These are phyloP conservation scores for Meta bourneti DNA, from an alignment of 2,888 invertebrate genomes.

Conservation along the genomic window DNA sequence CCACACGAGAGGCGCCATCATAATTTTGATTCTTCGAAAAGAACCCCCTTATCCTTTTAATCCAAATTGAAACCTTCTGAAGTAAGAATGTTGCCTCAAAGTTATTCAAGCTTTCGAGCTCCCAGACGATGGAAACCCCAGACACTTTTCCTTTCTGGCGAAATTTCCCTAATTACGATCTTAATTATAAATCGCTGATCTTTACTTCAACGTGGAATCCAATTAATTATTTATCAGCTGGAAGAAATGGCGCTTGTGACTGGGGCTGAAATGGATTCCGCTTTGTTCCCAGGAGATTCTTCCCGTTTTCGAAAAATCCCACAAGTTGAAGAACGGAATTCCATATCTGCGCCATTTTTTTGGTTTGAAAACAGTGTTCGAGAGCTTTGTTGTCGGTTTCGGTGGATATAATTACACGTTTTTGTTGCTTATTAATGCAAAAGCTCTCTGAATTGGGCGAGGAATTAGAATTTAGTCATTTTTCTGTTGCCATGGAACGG, in stretches of 20 bases:
- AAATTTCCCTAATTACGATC: slow-evolving; percentile 7
- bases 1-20: background rate
- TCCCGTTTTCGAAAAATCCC: background rate
- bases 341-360: background rate
- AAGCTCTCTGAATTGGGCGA: background rate
- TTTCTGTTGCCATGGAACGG: background rate
- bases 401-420: background rate
- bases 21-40: background rate
- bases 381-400: background rate
- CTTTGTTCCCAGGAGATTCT: background rate
- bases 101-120: background rate
- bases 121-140: background rate
- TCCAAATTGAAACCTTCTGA: background rate
- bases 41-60: background rate
- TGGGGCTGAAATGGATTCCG: background rate
- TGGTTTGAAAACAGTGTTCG: background rate
- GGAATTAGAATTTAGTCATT: background rate
- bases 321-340: background rate
- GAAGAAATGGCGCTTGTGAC: background rate
- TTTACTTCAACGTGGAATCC: slow-evolving; percentile 1
- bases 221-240: slow-evolving; percentile 32
- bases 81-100: background rate
- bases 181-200: slow-evolving; percentile 19
- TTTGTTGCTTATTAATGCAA: too few relatives aligned
- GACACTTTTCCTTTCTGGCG: slow-evolving; percentile 5